A percentile compares a stretch with the other conserved stretches of the same genome.
These are phyloP conservation scores for Heliconius sara DNA, from an alignment of 2,888 invertebrate genomes.

Conservation along the genomic window DNA sequence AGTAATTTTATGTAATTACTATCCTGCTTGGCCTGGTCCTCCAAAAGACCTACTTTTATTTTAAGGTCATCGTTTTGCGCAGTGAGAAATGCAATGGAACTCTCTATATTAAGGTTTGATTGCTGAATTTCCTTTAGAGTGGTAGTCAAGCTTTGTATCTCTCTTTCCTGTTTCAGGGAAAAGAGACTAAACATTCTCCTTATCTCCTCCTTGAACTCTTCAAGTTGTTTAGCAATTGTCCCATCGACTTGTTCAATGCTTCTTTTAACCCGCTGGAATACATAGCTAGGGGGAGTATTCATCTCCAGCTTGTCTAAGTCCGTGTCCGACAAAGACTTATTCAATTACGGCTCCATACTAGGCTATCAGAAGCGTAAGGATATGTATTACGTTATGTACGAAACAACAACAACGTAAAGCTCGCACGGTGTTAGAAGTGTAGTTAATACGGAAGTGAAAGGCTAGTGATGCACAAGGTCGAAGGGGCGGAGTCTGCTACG, in stretches of 20 bases:
- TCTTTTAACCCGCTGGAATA: slow-evolving; percentile 1
- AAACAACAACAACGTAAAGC: background rate
- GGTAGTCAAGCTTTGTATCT: too few relatives aligned
- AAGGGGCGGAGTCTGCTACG: too few relatives aligned
- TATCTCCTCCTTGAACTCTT: too few relatives aligned
- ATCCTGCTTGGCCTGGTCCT: background rate
- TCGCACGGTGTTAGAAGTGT: background rate
- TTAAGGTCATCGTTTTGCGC: background rate
- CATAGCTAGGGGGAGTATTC: background rate
- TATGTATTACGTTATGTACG: background rate
- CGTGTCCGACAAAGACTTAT: background rate
- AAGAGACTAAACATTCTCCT: too few relatives aligned
- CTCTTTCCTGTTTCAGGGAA: too few relatives aligned
- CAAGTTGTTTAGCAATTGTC: background rate
- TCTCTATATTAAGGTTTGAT: background rate
- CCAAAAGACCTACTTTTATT: background rate
- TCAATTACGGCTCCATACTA: background rate
- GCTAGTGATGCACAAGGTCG: too few relatives aligned
- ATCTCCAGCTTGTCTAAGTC: background rate
- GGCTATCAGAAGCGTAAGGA: background rate
- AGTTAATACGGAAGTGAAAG: background rate
- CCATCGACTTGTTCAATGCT: background rate
- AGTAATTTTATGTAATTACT: background rate
- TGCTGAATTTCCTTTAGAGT: too few relatives aligned
- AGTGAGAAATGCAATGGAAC: background rate